A percentile compares a stretch with the other conserved stretches of the same genome.
Evolutionary conservation across 2,888 invertebrate genomes (phyloP).

Genomic region (Pyralis farinalis): DNA sequence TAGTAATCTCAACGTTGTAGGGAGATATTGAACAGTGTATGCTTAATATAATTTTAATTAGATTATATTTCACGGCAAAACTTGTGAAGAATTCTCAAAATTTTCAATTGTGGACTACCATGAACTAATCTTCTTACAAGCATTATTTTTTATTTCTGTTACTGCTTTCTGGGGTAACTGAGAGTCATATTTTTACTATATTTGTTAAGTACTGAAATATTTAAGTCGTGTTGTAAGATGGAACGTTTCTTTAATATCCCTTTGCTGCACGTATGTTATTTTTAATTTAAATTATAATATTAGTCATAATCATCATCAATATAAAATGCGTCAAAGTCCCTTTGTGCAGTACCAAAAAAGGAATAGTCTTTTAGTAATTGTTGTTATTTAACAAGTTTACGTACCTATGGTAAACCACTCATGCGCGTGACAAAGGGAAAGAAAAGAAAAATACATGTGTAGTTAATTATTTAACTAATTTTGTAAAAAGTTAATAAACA

Average conservation of each 20-base stretch:
- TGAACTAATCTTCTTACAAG: background rate
- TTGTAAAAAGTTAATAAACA: constrained; percentile 72
- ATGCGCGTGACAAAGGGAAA: constrained; percentile 22
- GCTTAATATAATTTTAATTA: too few species aligned
- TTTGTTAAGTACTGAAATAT: constrained; percentile 48
- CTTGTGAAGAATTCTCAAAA: background rate
- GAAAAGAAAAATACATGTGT: constrained; percentile 43
- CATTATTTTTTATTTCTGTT: background rate
- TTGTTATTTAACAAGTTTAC: constrained; percentile 2
- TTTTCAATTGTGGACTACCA: background rate
- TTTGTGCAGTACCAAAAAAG: too few species aligned
- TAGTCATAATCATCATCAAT: too few species aligned
- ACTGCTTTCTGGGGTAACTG: background rate
- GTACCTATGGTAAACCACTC: too few species aligned
- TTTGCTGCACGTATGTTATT: constrained; percentile 5
- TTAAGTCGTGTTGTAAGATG: constrained; percentile 39
- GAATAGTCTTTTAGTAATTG: too few species aligned
- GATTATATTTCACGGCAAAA: too few species aligned
- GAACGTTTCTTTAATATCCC: constrained; percentile 4
- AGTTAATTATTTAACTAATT: constrained; percentile 54
- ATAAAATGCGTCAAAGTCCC: too few species aligned
- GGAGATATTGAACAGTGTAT: too few species aligned
- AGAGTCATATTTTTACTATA: constrained; percentile 25
- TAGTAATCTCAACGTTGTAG: too few species aligned
- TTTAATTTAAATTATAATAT: too few species aligned